phyloP scores from a whole-genome alignment of 2,113 vertebrate species.

The Gracilinanus agilis region DNA sequence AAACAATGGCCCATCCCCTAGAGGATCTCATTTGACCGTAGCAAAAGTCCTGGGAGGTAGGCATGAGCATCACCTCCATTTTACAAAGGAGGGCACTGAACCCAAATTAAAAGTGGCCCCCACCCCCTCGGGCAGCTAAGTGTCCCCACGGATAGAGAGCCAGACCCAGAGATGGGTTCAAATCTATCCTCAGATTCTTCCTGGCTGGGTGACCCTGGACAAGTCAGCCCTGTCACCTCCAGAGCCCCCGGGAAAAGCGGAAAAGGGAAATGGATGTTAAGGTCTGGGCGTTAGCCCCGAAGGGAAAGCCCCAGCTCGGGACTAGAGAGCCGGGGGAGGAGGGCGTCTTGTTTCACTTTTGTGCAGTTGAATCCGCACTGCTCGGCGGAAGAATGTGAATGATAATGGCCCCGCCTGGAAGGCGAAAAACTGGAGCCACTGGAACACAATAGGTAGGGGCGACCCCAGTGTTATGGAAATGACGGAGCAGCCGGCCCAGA shows the following conservation, averaged over 20 bases:
- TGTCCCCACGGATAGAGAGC: neutral
- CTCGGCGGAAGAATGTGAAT: slow-evolving; percentile 55
- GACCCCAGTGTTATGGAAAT: slow-evolving; percentile 61
- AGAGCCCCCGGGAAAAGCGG: slow-evolving; percentile 30
- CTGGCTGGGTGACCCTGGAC: too few relatives aligned
- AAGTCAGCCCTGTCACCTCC: too few relatives aligned
- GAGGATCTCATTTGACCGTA: neutral
- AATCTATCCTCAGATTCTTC: neutral
- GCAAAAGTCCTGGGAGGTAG: neutral
- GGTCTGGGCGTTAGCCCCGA: slow-evolving; percentile 16
- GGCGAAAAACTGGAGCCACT: slow-evolving; percentile 45
- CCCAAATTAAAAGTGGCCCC: neutral
- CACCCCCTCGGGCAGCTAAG: neutral
- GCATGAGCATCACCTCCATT: neutral
- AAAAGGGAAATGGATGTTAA: neutral
- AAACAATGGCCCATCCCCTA: neutral
- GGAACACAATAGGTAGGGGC: slow-evolving; percentile 43
- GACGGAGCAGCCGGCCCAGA: neutral
- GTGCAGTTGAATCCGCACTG: slow-evolving; percentile 12
- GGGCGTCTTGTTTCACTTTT: slow-evolving; percentile 32
- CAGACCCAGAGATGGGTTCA: too few relatives aligned
- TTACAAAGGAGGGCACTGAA: neutral
- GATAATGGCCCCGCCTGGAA: slow-evolving; percentile 59
- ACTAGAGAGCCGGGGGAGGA: slow-evolving; percentile 22
- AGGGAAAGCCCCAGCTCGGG: slow-evolving; percentile 4